A percentile compares a stretch with the other conserved stretches of the same genome.
Conservation (phyloP, 1,140 invertebrate genomes). For the Saccostrea glomerata region DNA sequence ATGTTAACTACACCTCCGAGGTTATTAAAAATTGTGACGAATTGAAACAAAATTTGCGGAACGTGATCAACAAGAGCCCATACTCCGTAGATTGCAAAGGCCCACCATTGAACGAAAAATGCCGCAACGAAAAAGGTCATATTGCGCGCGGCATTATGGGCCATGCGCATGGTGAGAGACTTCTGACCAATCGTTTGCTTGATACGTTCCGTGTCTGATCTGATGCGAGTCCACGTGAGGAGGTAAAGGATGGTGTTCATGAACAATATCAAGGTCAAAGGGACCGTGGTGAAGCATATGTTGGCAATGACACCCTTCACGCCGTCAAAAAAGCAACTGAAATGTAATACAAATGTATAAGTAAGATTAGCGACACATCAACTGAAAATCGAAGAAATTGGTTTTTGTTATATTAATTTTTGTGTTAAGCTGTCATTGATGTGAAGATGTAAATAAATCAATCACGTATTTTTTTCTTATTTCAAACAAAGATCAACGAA, state of each 20-base stretch:
- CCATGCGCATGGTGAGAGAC: conserved; percentile 32
- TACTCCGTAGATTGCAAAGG: conserved; percentile 41
- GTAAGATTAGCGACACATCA: neutral
- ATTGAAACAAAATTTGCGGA: conserved; percentile 47
- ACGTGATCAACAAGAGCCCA: conserved; percentile 46
- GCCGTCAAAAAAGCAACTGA: conserved; percentile 58
- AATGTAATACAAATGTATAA: conserved; percentile 28
- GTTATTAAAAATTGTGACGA: conserved; percentile 51
- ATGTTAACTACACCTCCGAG: conserved; percentile 70
- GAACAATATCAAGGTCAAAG: conserved; percentile 35
- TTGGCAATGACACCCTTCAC: conserved; percentile 49
- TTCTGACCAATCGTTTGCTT: conserved; percentile 48
- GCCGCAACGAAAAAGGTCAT: conserved; percentile 50
- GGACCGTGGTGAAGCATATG: conserved; percentile 52
- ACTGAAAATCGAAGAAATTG: too few relatives aligned
- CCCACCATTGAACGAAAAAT: conserved; percentile 52
- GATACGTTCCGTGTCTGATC: conserved; percentile 36
- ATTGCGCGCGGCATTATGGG: conserved; percentile 48
- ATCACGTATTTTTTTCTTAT: too few relatives aligned
- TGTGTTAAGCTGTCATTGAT: too few relatives aligned
- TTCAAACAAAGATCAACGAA: too few relatives aligned
- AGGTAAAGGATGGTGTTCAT: conserved; percentile 47
- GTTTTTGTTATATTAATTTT: too few relatives aligned
- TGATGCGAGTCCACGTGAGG: conserved; percentile 48
- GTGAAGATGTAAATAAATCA: too few relatives aligned